phyloP scores from a whole-genome alignment of 37 sponge, comb jelly and placozoan genomes.

The Beroe ovata region DNA sequence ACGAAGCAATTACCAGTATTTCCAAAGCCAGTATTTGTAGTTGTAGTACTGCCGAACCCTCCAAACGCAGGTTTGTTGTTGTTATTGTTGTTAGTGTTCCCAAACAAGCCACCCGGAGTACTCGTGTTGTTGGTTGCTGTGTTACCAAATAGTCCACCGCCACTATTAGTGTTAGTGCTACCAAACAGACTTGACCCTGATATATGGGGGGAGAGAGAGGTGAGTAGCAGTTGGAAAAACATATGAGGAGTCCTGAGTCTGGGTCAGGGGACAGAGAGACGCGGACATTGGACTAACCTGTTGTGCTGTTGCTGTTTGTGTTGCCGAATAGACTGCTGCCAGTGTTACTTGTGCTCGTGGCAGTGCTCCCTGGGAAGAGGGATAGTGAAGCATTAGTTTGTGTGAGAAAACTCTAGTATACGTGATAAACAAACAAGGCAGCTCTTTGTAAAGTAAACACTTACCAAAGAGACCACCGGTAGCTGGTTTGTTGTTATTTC shows the following conservation, averaged over 20 bases:
- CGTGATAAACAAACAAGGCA: too few relatives aligned
- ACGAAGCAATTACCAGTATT: neutral
- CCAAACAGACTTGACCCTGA: constrained; percentile 1
- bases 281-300: neutral
- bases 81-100: constrained; percentile 7
- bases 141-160: constrained; percentile 34
- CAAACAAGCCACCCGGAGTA: neutral
- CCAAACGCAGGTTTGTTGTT: neutral
- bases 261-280: too few relatives aligned
- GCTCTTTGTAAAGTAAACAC: too few relatives aligned
- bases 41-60: neutral
- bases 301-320: neutral
- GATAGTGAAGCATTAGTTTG: too few relatives aligned
- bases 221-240: too few relatives aligned
- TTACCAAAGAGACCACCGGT: constrained; percentile 21
- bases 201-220: too few relatives aligned
- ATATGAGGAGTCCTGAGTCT: too few relatives aligned
- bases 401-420: too few relatives aligned
- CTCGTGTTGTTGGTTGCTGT: constrained; percentile 1
- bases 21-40: neutral
- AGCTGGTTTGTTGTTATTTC: constrained; percentile 17
- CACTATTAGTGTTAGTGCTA: neutral
- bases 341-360: neutral
- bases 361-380: too few relatives aligned
- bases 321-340: constrained; percentile 49